A percentile compares a stretch with the other conserved stretches of the same genome.
Evolutionary conservation across 2,113 vertebrate species (phyloP).

Genomic region (Entelurus aequoreus): DNA sequence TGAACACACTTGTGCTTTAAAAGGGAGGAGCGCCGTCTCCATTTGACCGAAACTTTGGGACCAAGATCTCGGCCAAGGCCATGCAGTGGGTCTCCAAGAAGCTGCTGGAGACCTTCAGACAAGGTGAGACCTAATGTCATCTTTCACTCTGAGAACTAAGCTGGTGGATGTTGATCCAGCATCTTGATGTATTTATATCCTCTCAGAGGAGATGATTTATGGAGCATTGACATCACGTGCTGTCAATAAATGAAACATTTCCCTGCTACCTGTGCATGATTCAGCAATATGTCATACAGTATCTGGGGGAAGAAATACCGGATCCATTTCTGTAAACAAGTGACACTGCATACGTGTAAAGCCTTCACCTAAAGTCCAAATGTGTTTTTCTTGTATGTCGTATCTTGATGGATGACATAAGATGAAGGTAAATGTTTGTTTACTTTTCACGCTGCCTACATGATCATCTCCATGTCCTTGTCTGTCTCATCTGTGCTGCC

Average conservation of each 20-base stretch:
- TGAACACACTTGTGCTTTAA: neutral
- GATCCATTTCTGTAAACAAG: neutral
- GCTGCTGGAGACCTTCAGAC: slow-evolving; percentile 77
- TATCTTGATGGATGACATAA: slow-evolving; percentile 74
- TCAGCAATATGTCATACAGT: too few species aligned
- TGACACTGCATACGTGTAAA: slow-evolving; percentile 1
- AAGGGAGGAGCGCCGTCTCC: slow-evolving; percentile 95
- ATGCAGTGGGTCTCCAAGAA: slow-evolving; percentile 89
- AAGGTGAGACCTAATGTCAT: slow-evolving; percentile 66
- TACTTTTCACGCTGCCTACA: slow-evolving; percentile 40
- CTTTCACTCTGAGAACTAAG: fast-evolving
- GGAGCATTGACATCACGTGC: slow-evolving; percentile 17
- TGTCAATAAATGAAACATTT: neutral
- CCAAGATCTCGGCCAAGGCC: slow-evolving; percentile 92
- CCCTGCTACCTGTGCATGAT: neutral
- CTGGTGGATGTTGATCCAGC: slow-evolving; percentile 17
- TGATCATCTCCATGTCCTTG: slow-evolving; percentile 41
- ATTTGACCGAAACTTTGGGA: slow-evolving; percentile 97
- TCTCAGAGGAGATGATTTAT: too few species aligned
- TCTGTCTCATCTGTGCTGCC: slow-evolving; percentile 12
- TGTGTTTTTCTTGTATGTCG: slow-evolving; percentile 58
- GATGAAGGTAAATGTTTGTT: slow-evolving; percentile 73
- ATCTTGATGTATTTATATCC: slow-evolving; percentile 9
- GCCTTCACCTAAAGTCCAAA: slow-evolving; percentile 56
- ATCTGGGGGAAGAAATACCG: too few species aligned